Base-by-base conservation (phyloP, 2,797 vertebrate species). In the Coendou prehensilis region DNA sequence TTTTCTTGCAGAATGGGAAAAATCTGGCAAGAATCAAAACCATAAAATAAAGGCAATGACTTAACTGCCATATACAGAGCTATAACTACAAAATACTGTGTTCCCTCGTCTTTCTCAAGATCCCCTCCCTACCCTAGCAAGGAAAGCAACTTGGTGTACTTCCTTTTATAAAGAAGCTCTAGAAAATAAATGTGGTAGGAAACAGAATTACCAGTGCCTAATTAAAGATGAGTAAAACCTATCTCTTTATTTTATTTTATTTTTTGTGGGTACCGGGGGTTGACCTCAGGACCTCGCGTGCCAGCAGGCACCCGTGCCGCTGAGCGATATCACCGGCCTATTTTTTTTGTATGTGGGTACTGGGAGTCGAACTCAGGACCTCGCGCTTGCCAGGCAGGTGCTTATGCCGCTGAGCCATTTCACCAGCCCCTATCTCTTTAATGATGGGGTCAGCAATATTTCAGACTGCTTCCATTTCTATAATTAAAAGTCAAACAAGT, bases 91-190 rank as follows among this genome's bases (percentile, higher is more conserved):
- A 96, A 67, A 76, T 93, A 79, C 73, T 59, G 33, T 92, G 23
- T 88, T 89, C 92, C 85, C 59, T 92, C 61, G 33, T 93, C 57
- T 97, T 96, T 93, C 93, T 97, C 97, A 97, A 95, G 93, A 94
- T 67, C 54, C 57, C 79, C 50, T 87, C 37, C 30, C 59, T n/a
- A 22, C 45, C 85, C 28, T 64, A 82, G 41, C 47, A 93, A 95
- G 76, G 93, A 80, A 90, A 80, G 91, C 57, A 86, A 84, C 45
- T 87, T 47, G 79, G 75, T 81, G 9, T 59, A 61, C 57, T 91
- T 91, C 75, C 59, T 95, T 96, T 57, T 82, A 23, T 67, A 89
- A 93, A 84, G 67, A 87, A 94, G 50, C 6, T 93, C 61, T 92
- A 79, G 80, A 83, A 30, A 64, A 52, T 76, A 93, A 84, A 84